A percentile compares a stretch with the other conserved stretches of the same genome.
These are phyloP conservation scores for Agrotis exclamationis DNA, from an alignment of 2,888 invertebrate species.

Conservation along the genomic window DNA sequence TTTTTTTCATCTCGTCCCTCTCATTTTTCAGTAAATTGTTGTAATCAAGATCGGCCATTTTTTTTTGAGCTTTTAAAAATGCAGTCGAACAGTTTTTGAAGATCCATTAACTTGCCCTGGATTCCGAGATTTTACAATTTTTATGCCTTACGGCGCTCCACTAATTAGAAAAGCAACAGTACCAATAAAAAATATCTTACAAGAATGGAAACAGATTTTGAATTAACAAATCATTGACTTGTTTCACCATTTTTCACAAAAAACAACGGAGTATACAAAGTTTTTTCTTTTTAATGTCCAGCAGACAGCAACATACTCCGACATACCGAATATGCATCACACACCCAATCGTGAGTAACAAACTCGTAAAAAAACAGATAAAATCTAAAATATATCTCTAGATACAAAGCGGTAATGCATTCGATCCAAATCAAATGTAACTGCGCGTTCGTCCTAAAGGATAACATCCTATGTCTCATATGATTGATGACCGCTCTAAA, in stretches of 20 bases:
- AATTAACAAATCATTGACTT: neutral
- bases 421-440: slow-evolving; percentile 60
- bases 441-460: slow-evolving; percentile 57
- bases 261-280: neutral
- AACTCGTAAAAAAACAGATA: slow-evolving; percentile 50
- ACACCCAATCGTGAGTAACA: slow-evolving; percentile 53
- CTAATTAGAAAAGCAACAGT: too few relatives aligned
- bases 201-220: too few relatives aligned
- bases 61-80: too few relatives aligned
- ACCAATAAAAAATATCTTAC: too few relatives aligned
- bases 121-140: too few relatives aligned
- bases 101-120: too few relatives aligned
- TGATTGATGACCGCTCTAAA: slow-evolving; percentile 75
- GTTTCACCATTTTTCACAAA: slow-evolving; percentile 7
- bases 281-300: slow-evolving; percentile 9
- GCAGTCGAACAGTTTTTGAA: too few relatives aligned
- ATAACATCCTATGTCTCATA: slow-evolving; percentile 69
- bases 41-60: too few relatives aligned
- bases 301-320: slow-evolving; percentile 15
- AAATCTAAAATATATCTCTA: slow-evolving; percentile 45
- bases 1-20: too few relatives aligned
- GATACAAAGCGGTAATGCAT: slow-evolving; percentile 57
- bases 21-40: too few relatives aligned
- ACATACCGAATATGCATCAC: slow-evolving; percentile 26
- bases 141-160: too few relatives aligned